phyloP scores from a whole-genome alignment of 1,140 invertebrate species.

The Trypoxylus dichotomus region DNA sequence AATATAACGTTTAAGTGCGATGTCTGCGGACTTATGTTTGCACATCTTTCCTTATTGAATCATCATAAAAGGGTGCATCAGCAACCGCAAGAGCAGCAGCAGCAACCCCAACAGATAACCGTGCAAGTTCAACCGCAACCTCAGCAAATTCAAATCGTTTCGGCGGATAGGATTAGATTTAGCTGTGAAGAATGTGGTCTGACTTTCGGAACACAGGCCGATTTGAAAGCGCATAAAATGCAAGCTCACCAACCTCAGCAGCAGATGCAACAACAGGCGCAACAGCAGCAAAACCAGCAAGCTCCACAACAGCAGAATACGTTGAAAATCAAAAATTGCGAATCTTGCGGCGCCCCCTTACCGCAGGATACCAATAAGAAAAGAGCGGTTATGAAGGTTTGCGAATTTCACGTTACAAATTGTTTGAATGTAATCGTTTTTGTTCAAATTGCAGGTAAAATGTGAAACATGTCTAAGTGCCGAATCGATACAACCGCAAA shows the following conservation, averaged over 20 bases:
- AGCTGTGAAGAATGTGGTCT: constrained; percentile 63
- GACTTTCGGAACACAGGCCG: constrained; percentile 59
- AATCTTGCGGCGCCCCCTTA: constrained; percentile 55
- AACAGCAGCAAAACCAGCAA: constrained; percentile 39
- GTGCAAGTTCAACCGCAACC: constrained; percentile 55
- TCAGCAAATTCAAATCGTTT: constrained; percentile 62
- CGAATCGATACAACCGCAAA: constrained; percentile 55
- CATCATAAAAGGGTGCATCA: constrained; percentile 81
- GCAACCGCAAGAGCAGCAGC: constrained; percentile 57
- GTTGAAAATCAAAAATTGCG: constrained; percentile 55
- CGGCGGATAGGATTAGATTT: constrained; percentile 62
- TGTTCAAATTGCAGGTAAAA: constrained; percentile 39
- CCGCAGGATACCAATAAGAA: constrained; percentile 53
- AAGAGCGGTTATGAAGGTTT: constrained; percentile 50
- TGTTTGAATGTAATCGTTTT: too few species aligned
- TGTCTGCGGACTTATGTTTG: constrained; percentile 80
- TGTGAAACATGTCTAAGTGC: constrained; percentile 51
- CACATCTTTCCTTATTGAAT: constrained; percentile 74
- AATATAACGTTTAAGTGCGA: constrained; percentile 85
- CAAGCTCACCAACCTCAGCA: constrained; percentile 47
- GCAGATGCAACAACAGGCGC: constrained; percentile 34
- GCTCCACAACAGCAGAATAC: constrained; percentile 48
- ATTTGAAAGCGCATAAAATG: constrained; percentile 56
- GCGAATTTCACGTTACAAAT: too few species aligned
- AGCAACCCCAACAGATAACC: constrained; percentile 59